Evolutionary conservation across 2,888 invertebrate species (phyloP), one percentile per base, ranked within the genome.

Genomic region (Geophilus truncorum): DNA sequence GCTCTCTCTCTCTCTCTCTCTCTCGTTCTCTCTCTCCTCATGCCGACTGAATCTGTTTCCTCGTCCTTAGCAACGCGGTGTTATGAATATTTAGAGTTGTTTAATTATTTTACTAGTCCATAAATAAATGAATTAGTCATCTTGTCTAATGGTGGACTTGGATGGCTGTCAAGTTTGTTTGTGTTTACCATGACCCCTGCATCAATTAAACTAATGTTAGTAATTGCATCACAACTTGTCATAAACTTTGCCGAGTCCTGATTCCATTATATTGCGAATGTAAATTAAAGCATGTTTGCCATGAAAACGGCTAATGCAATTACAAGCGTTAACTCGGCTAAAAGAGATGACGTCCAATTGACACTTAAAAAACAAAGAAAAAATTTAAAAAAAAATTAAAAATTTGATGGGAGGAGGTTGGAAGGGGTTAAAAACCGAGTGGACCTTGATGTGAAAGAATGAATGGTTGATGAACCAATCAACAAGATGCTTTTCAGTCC

Each of bases 131-230:
- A 62, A 62, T 62, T 62, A 62, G 62, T 62, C 62, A 62, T 62
- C 25, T 62, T 62, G 62, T 45, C 45, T 45, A 45, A 45, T 45
- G 45, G 45, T 45, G 79, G 40, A 40, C 21, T 25, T 51, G 32
- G 25, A 57, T 79, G 51, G 79, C 51, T 79, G 79, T 79, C 79
- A 79, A 30, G 28, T 79, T 25, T 79, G 79, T 79, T 79, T 79
- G 51, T 51, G 79, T 79, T 79, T 79, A 79, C 79, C 30, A 34
- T 57, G 28, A 40, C 62, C 79, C 79, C 51, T 75, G 76, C 70
- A 80, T 80, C 80, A 80, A 80, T 80, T 80, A 80, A 75, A 80
- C 80, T 80, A 80, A 80, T 80, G 80, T 80, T 80, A 80, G 36
- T 80, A 80, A 80, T 80, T 80, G 76, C 80, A 75, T 80, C 80